Conservation (phyloP, 2,888 invertebrate genomes). For the Catocala sponsa region DNA sequence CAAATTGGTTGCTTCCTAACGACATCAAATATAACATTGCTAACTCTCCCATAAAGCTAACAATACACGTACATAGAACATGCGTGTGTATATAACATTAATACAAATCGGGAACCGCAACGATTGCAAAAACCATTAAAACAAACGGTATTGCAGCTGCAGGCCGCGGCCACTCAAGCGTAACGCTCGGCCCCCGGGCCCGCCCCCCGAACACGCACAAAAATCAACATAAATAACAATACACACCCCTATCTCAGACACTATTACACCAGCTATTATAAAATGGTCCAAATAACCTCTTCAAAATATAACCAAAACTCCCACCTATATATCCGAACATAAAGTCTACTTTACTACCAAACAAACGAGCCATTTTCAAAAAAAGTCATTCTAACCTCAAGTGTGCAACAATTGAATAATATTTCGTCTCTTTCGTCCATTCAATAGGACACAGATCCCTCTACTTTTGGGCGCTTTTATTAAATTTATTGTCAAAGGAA, state of each 20-base stretch:
- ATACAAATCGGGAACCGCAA: constrained; percentile 71
- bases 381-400: constrained; percentile 60
- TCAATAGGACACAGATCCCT: constrained; percentile 79
- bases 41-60: constrained; percentile 73
- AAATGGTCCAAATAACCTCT: constrained; percentile 53
- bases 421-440: constrained; percentile 86
- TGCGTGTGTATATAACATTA: constrained; percentile 72
- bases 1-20: constrained; percentile 42
- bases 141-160: constrained; percentile 83
- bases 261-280: constrained; percentile 61
- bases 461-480: constrained; percentile 82
- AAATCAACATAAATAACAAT: constrained; percentile 88
- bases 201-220: constrained; percentile 81
- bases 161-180: constrained; percentile 75
- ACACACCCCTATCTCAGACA: constrained; percentile 87
- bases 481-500: constrained; percentile 86
- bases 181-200: constrained; percentile 79
- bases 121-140: constrained; percentile 82
- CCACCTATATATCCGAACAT: constrained; percentile 31
- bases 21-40: constrained; percentile 57
- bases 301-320: constrained; percentile 40
- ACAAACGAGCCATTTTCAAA: constrained; percentile 39
- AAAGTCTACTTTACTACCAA: constrained; percentile 48
- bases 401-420: constrained; percentile 88
- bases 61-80: constrained; percentile 59